These are phyloP conservation scores for Toxotes jaculatrix DNA, from an alignment of 2,113 vertebrate genomes.

Conservation along the genomic window DNA sequence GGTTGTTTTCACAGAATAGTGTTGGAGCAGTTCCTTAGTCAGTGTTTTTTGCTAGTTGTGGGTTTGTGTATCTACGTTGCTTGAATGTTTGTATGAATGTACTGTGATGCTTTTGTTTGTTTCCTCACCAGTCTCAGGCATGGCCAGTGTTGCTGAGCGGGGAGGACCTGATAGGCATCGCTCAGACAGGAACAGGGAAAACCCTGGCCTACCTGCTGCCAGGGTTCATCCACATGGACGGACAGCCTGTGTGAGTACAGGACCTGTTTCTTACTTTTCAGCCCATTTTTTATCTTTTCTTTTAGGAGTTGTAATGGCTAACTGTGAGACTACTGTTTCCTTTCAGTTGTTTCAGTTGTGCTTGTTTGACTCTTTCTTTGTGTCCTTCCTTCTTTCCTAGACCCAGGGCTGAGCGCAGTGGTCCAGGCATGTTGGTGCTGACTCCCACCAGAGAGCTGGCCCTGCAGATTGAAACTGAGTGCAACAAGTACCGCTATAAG, in stretches of 20 bases:
- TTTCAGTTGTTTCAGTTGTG: background rate
- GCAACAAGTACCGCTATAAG: slow-evolving; percentile 93
- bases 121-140: slow-evolving; percentile 88
- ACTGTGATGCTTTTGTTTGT: background rate
- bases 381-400: slow-evolving; percentile 68
- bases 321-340: rapidly evolving
- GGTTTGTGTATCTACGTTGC: background rate
- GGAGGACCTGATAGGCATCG: slow-evolving; percentile 95
- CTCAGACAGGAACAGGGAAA: slow-evolving; percentile 97
- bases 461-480: slow-evolving; percentile 94
- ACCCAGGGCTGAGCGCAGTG: slow-evolving; percentile 80
- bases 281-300: background rate
- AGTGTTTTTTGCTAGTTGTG: background rate
- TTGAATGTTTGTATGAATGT: background rate
- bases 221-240: slow-evolving; percentile 96
- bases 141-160: slow-evolving; percentile 95
- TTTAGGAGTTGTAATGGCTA: background rate
- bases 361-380: background rate
- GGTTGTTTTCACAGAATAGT: background rate
- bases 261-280: background rate
- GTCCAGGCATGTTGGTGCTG: slow-evolving; percentile 96
- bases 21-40: background rate
- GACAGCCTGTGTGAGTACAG: slow-evolving; percentile 89
- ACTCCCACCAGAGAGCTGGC: slow-evolving; percentile 96
- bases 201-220: slow-evolving; percentile 95